phyloP scores from a whole-genome alignment of 2,888 invertebrate genomes.

The Trachelus stipa region DNA sequence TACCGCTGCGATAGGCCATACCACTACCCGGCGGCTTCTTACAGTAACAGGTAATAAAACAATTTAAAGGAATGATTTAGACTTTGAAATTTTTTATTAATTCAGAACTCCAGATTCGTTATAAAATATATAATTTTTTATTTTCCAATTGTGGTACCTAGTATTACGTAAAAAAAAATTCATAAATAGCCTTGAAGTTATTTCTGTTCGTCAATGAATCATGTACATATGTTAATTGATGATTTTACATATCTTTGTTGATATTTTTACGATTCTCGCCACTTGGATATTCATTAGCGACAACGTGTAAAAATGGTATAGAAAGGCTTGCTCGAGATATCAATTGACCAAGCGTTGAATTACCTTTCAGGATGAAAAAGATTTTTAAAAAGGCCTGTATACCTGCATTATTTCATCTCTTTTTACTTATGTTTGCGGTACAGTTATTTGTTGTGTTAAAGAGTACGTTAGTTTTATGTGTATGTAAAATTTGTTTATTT shows the following conservation, averaged over 20 bases:
- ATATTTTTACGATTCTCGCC: not conserved
- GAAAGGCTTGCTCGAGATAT: not conserved
- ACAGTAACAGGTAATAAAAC: constrained; percentile 47
- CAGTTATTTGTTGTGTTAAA: not conserved
- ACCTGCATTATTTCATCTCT: not conserved
- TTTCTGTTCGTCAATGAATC: not conserved
- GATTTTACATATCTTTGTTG: not conserved
- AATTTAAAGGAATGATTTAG: not conserved
- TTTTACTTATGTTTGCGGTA: not conserved
- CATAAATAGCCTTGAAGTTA: not conserved
- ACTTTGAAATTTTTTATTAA: not conserved
- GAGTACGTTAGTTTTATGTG: not conserved
- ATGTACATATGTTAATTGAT: not conserved
- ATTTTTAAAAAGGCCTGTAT: not conserved
- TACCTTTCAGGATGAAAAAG: not conserved
- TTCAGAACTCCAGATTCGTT: not conserved
- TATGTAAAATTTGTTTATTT: not conserved
- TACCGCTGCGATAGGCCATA: constrained; percentile 40
- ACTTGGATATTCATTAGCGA: not conserved
- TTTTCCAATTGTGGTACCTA: not conserved
- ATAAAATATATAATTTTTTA: not conserved
- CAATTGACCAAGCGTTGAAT: not conserved
- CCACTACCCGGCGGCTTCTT: constrained; percentile 46
- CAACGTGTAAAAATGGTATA: not conserved
- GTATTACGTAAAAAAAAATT: not conserved